Base-by-base conservation (phyloP, 2,888 invertebrate species). In the Linhomoeus sp. region DNA sequence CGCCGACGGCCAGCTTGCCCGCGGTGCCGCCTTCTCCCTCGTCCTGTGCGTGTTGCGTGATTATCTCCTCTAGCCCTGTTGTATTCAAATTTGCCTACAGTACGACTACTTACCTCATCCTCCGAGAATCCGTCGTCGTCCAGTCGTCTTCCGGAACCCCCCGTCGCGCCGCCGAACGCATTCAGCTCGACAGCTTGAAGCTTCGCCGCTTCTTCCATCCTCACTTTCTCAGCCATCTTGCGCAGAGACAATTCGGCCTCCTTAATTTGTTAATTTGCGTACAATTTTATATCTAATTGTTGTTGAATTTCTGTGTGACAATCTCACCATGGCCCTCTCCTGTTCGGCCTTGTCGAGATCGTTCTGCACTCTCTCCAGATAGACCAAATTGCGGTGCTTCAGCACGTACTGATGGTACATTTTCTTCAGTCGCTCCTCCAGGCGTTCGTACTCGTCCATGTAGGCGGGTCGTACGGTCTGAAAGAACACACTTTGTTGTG, bases 371-470 rank as follows among this genome's bases (percentile, higher is more conserved):
- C 81, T 79, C 61, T 87, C 86, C 45, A 97, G 70, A 48, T 83
- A 84, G 55, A 84, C 79, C 41, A 90, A 75, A 58, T 85, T 83
- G 45, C 90, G 78, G 65, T 85, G 79, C 47, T 86, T 77, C 45
- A 80, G 71, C 54, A 92, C 79, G 69, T 90, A 97, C 58, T 80
- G 77, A 37, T 80, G 78, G 69, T 88, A 90, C 22, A 88, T 71
- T 52, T 75, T 72, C 58, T 81, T 79, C 20, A 94, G 67, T 62
- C 88, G 86, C 39, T 73, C 70, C 67, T 97, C 92, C 45, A 86
- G 72, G 43, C 79, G 77, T 49, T 85, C 84, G 66, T 87, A 83
- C 67, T 97, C 94, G 58, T 88, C 86, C 74, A 92, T 79, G 66
- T 90, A 94, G 0, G 88, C 90, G 1, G 94, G 94, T 45, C 83